These are phyloP conservation scores for Daktulosphaira vitifoliae DNA, from an alignment of 1,140 invertebrate genomes.

Conservation along the genomic window DNA sequence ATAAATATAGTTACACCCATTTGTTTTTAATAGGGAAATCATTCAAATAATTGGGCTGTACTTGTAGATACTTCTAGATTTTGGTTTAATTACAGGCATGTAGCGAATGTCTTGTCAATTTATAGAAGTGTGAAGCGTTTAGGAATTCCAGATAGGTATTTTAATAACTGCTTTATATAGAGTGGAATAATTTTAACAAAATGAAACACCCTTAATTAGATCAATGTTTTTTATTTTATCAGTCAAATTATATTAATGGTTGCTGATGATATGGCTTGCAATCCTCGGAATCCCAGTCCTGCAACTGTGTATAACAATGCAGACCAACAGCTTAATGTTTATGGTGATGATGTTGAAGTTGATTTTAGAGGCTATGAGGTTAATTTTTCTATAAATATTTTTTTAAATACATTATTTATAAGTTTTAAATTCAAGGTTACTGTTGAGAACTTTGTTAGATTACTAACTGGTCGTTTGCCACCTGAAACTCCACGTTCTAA, in stretches of 20 bases:
- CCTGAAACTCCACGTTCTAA: slow-evolving; percentile 86
- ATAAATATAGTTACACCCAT: not conserved
- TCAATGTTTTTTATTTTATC: slow-evolving; percentile 35
- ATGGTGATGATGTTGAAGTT: slow-evolving; percentile 98
- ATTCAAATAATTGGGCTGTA: slow-evolving; percentile 99
- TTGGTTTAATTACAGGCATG: slow-evolving; percentile 99
- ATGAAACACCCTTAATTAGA: not conserved
- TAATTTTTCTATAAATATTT: slow-evolving; percentile 32
- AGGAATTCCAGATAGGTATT: slow-evolving; percentile 83
- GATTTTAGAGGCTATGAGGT: slow-evolving; percentile 98
- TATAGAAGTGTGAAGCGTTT: slow-evolving; percentile 95
- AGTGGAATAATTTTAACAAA: not conserved
- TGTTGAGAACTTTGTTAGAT: slow-evolving; percentile 95
- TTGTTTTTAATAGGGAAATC: slow-evolving; percentile 43
- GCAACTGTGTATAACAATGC: slow-evolving; percentile 97
- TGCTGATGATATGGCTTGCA: slow-evolving; percentile 99
- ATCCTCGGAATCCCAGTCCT: slow-evolving; percentile 93
- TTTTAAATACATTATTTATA: slow-evolving; percentile 9
- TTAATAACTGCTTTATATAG: no score
- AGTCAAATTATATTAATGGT: slow-evolving; percentile 97
- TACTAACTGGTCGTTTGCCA: slow-evolving; percentile 81
- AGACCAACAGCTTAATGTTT: slow-evolving; percentile 96
- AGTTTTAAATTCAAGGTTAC: slow-evolving; percentile 58
- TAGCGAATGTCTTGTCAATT: slow-evolving; percentile 96
- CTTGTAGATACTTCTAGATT: slow-evolving; percentile 95